Percentiles rank a stretch among this genome's conserved stretches.
phyloP scores from a whole-genome alignment of 2,888 invertebrate genomes.

The Synergus laeviventris region DNA sequence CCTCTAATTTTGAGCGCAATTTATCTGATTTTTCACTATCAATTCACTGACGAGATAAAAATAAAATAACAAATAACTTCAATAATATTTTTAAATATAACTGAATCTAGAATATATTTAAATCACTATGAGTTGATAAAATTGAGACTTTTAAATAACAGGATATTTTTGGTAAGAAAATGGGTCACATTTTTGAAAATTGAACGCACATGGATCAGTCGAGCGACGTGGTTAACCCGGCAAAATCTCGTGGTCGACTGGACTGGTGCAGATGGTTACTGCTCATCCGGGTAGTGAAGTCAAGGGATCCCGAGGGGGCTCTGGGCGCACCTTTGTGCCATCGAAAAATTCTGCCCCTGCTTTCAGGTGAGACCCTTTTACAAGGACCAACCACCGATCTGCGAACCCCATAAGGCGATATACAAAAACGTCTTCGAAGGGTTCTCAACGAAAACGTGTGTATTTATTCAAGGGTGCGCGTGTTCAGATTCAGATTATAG shows the following conservation, averaged over 20 bases:
- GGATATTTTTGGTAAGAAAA: neutral
- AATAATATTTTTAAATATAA: neutral
- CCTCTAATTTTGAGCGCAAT: neutral
- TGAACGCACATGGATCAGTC: neutral
- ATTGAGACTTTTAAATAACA: neutral
- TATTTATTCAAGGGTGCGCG: conserved; percentile 32
- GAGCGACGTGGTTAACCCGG: conserved; percentile 1
- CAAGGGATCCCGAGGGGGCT: conserved; percentile 47
- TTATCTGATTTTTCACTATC: neutral
- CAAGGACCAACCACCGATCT: conserved; percentile 33
- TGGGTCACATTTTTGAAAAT: conserved; percentile 20
- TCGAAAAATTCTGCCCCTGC: conserved; percentile 35
- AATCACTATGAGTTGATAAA: neutral
- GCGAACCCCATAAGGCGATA: conserved; percentile 7
- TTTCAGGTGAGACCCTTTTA: conserved; percentile 34
- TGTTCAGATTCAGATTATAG: conserved; percentile 32
- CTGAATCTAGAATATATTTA: neutral
- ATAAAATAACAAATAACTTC: conserved; percentile 1
- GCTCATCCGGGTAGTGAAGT: conserved; percentile 55
- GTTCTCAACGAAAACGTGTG: conserved; percentile 42
- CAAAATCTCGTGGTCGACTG: conserved; percentile 54
- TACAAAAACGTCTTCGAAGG: conserved; percentile 52
- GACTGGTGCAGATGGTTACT: conserved; percentile 54
- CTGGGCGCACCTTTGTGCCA: conserved; percentile 30
- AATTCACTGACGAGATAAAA: neutral